These are phyloP conservation scores for Urechis unicinctus DNA, from an alignment of 2,888 invertebrate genomes.

Conservation along the genomic window DNA sequence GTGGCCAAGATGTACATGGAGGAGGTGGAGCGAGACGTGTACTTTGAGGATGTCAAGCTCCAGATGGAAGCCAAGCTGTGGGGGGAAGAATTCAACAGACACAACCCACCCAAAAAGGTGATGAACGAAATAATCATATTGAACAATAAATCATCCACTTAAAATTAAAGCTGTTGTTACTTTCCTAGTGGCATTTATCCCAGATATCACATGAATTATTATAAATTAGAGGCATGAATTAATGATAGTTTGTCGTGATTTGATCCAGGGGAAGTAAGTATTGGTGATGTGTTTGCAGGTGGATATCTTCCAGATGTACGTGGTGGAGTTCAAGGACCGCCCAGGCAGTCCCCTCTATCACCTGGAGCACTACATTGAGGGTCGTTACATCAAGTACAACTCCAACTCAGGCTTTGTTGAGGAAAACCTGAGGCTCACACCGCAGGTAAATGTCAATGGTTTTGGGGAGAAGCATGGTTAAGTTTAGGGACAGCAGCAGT, in stretches of 20 bases:
- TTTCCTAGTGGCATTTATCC: too few relatives aligned
- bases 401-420: conserved; percentile 59
- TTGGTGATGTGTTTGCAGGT: conserved; percentile 50
- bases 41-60: conserved; percentile 58
- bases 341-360: conserved; percentile 52
- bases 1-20: conserved; percentile 57
- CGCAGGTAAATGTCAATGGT: too few relatives aligned
- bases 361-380: conserved; percentile 58
- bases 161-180: too few relatives aligned
- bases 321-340: conserved; percentile 54
- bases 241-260: too few relatives aligned
- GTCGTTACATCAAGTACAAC: conserved; percentile 58
- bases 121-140: neutral
- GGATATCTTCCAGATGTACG: conserved; percentile 58
- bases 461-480: too few relatives aligned
- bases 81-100: conserved; percentile 58
- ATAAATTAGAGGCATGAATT: too few relatives aligned
- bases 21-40: conserved; percentile 52
- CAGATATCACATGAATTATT: too few relatives aligned
- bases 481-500: too few relatives aligned
- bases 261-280: too few relatives aligned
- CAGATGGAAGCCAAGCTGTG: conserved; percentile 60
- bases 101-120: conserved; percentile 59
- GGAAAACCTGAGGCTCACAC: conserved; percentile 53
- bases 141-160: too few relatives aligned